Conservation (phyloP, 2,888 invertebrate species). For the Ectemnius lituratus region DNA sequence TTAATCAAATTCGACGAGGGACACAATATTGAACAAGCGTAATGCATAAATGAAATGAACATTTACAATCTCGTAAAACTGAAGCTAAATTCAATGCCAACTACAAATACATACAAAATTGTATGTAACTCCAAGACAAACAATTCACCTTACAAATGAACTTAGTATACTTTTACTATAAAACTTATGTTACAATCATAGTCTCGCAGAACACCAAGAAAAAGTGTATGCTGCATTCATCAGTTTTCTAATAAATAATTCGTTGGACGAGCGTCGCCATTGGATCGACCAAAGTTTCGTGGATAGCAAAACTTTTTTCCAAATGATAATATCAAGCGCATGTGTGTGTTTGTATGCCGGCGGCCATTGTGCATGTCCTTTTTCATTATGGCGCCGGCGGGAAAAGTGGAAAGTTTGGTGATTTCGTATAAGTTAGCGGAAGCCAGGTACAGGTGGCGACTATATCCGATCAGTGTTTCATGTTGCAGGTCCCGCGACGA, state of each 20-base stretch:
- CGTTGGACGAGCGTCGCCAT: background rate
- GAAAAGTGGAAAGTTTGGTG: background rate
- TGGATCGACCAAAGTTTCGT: background rate
- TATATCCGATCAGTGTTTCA: conserved; percentile 70
- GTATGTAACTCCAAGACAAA: too few species aligned
- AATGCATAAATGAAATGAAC: too few species aligned
- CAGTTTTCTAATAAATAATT: conserved; percentile 12
- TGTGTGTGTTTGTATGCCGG: background rate
- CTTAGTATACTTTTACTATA: too few species aligned
- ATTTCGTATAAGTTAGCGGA: conserved; percentile 24
- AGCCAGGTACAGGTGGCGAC: conserved; percentile 61
- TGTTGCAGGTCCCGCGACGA: conserved; percentile 81
- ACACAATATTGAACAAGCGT: too few species aligned
- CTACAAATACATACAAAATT: too few species aligned
- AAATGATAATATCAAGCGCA: background rate
- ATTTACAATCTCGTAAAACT: too few species aligned
- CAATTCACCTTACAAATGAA: too few species aligned
- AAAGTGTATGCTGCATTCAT: background rate
- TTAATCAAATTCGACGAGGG: too few species aligned
- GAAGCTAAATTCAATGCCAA: too few species aligned
- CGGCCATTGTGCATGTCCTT: background rate
- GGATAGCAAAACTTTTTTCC: conserved; percentile 6
- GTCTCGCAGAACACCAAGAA: background rate
- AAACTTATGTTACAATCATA: too few species aligned
- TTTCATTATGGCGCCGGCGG: background rate